Percentiles rank a stretch among this genome's conserved stretches.
Conservation (phyloP, 2,797 vertebrate genomes). For the Austrolebias charrua region DNA sequence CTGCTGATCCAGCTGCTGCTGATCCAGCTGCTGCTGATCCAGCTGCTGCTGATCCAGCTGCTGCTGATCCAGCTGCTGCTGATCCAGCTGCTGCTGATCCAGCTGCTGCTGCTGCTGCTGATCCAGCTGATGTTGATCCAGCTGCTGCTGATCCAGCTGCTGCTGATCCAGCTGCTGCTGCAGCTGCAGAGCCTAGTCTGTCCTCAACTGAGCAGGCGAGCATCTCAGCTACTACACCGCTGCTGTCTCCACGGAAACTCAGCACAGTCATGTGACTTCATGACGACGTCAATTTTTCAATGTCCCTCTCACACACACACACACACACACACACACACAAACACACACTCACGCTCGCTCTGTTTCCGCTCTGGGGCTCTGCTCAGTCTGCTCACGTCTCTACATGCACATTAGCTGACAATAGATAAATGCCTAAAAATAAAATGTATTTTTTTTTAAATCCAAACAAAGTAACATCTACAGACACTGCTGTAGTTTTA, state of each 20-base stretch:
- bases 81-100: too few species aligned
- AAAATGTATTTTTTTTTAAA: background rate
- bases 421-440: slow-evolving; percentile 36
- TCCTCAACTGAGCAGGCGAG: slow-evolving; percentile 76
- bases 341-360: background rate
- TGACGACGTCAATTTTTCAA: slow-evolving; percentile 66
- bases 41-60: slow-evolving; percentile 69
- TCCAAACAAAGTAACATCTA: slow-evolving; percentile 15
- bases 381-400: slow-evolving; percentile 40
- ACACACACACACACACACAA: too few species aligned
- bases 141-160: too few species aligned
- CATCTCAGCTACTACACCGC: slow-evolving; percentile 81
- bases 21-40: slow-evolving; percentile 58
- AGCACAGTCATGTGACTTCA: slow-evolving; percentile 72
- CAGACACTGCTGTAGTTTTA: slow-evolving; percentile 18
- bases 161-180: slow-evolving; percentile 43
- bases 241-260: slow-evolving; percentile 88
- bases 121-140: too few species aligned
- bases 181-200: slow-evolving; percentile 71
- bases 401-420: slow-evolving; percentile 27
- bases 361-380: slow-evolving; percentile 44
- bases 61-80: slow-evolving; percentile 32
- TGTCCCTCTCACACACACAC: slow-evolving; percentile 6
- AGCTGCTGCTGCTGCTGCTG: slow-evolving; percentile 25
- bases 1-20: slow-evolving; percentile 8